Conservation (phyloP, 2,888 invertebrate genomes). For the Caenorhabditis uteleia region DNA sequence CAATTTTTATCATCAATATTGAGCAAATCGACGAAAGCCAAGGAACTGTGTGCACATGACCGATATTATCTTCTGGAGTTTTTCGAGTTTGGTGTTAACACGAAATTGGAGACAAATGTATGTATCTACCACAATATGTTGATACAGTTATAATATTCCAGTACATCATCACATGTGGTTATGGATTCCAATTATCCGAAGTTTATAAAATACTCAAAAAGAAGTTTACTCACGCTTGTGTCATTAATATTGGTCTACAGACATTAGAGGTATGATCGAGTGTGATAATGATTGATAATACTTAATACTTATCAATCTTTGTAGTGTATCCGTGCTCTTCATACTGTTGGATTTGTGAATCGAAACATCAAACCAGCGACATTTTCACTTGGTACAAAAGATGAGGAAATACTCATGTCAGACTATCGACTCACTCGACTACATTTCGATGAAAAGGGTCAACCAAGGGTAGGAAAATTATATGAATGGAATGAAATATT, state of each 20-base stretch:
- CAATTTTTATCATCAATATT: slow-evolving; percentile 7
- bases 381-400: slow-evolving; percentile 9
- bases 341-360: slow-evolving; percentile 22
- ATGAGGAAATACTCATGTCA: slow-evolving; percentile 6
- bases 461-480: slow-evolving; percentile 1
- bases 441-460: slow-evolving; percentile 18
- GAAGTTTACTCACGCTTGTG: slow-evolving; percentile 10
- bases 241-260: slow-evolving; percentile 17
- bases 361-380: slow-evolving; percentile 29
- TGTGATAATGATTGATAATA: too few relatives aligned
- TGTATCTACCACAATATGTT: too few relatives aligned
- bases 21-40: slow-evolving; percentile 3
- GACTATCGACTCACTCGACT: slow-evolving; percentile 20
- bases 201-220: slow-evolving; percentile 10
- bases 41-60: slow-evolving; percentile 2
- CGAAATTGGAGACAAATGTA: too few relatives aligned
- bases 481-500: not conserved
- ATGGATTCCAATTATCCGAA: slow-evolving; percentile 13
- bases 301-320: too few relatives aligned
- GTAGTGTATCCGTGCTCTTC: slow-evolving; percentile 17
- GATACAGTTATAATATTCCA: not conserved
- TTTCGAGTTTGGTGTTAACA: slow-evolving; percentile 19
- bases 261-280: slow-evolving; percentile 16
- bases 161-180: slow-evolving; percentile 10
- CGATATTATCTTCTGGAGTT: not conserved